Evolutionary conservation across 2,888 invertebrate genomes (phyloP).

Genomic region (Synanthedon vespiformis): DNA sequence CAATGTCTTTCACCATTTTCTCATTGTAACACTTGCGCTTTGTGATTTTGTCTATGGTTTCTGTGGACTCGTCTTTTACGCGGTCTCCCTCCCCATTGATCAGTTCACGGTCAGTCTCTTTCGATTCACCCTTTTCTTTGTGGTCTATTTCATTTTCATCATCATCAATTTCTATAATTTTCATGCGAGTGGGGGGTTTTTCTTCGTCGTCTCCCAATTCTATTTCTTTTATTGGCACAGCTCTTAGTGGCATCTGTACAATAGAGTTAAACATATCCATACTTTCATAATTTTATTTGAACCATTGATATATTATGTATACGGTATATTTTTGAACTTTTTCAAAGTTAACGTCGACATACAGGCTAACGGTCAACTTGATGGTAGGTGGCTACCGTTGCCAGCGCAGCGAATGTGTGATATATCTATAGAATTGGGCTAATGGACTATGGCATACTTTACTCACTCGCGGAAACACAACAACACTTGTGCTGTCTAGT

Average conservation of each 20-base stretch:
- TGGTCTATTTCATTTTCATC: constrained; percentile 20
- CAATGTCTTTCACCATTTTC: constrained; percentile 26
- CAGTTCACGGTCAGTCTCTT: constrained; percentile 6
- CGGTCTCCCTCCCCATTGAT: constrained; percentile 3
- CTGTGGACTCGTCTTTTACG: neutral
- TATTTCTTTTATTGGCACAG: constrained; percentile 61
- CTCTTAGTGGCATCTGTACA: constrained; percentile 68
- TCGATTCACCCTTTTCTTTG: constrained; percentile 32
- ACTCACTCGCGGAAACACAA: no score
- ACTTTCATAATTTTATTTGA: neutral
- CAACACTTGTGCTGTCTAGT: no score
- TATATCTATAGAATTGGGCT: no score
- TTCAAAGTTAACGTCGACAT: no score
- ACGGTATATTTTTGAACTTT: no score
- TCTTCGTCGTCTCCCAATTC: constrained; percentile 31
- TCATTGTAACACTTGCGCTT: constrained; percentile 6
- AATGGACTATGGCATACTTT: no score
- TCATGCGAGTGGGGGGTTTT: constrained; percentile 33
- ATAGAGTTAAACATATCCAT: neutral
- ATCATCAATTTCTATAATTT: constrained; percentile 37
- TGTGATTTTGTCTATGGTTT: constrained; percentile 7
- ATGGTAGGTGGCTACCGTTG: no score
- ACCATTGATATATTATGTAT: no score
- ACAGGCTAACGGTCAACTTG: no score
- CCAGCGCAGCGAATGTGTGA: no score